Conservation (phyloP, 2,888 invertebrate species). For the Acanthacorydalis orientalis region DNA sequence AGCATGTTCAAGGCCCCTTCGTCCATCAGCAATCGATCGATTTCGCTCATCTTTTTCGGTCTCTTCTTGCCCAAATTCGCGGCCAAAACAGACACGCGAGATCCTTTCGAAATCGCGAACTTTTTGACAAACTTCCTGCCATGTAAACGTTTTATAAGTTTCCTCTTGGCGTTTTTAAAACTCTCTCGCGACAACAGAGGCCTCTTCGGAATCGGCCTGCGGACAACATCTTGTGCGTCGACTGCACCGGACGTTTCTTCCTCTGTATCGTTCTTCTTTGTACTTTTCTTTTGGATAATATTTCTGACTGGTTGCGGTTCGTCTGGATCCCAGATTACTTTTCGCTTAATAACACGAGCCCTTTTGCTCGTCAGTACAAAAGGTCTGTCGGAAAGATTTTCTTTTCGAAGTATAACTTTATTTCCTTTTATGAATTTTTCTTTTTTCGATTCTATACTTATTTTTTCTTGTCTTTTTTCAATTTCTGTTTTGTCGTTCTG, state of each 20-base stretch:
- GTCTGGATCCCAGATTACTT: slow-evolving; percentile 59
- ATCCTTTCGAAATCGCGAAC: slow-evolving; percentile 5
- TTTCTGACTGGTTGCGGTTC: slow-evolving; percentile 25
- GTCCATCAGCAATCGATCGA: slow-evolving; percentile 63
- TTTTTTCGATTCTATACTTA: slow-evolving; percentile 2
- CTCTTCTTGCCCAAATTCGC: slow-evolving; percentile 4
- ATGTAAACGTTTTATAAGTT: slow-evolving; percentile 11
- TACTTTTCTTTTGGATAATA: background rate
- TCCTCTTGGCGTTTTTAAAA: slow-evolving; percentile 15
- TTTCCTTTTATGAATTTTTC: background rate
- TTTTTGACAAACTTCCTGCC: slow-evolving; percentile 12
- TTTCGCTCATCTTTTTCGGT: slow-evolving; percentile 41
- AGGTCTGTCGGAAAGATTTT: slow-evolving; percentile 5
- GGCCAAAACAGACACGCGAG: slow-evolving; percentile 8
- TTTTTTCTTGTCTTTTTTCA: background rate
- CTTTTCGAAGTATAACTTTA: background rate
- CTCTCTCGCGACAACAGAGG: slow-evolving; percentile 11
- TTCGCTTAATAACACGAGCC: slow-evolving; percentile 47
- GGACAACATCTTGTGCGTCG: background rate
- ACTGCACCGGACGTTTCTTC: background rate
- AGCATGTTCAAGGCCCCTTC: slow-evolving; percentile 78
- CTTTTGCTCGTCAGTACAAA: slow-evolving; percentile 19
- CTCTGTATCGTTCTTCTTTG: background rate
- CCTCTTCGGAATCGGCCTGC: slow-evolving; percentile 7
- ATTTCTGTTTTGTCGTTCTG: background rate